phyloP scores from a whole-genome alignment of 2,797 vertebrate species.

The Monodelphis domestica region DNA sequence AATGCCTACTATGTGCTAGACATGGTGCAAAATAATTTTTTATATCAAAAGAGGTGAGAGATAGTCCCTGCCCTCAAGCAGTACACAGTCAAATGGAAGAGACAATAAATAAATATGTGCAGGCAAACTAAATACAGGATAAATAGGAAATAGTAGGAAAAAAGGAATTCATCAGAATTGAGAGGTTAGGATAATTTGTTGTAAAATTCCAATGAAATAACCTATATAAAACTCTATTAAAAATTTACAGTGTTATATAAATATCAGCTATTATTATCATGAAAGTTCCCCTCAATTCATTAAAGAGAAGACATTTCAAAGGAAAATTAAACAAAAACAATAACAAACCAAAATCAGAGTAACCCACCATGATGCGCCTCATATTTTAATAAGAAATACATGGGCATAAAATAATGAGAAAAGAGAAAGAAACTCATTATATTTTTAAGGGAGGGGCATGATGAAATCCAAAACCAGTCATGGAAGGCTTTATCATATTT shows the following conservation, averaged over 20 bases:
- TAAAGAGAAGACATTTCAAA: background rate
- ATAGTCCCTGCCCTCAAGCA: background rate
- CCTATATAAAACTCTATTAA: background rate
- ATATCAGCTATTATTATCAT: background rate
- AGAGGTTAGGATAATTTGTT: background rate
- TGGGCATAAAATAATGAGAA: constrained; percentile 13
- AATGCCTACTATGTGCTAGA: background rate
- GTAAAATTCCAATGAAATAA: background rate
- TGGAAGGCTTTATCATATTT: constrained; percentile 52
- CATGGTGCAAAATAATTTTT: background rate
- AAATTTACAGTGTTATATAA: background rate
- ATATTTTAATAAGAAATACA: background rate
- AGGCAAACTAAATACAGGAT: background rate
- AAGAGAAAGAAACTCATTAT: constrained; percentile 29
- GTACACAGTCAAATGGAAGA: background rate
- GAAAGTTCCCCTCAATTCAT: background rate
- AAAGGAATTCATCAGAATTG: background rate
- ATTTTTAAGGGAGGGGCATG: background rate
- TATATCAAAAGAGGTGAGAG: background rate
- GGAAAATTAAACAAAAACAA: background rate
- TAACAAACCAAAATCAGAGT: background rate
- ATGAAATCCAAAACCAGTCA: constrained; percentile 51
- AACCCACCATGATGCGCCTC: background rate
- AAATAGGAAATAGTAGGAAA: background rate
- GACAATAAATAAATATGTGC: background rate